Percentiles rank a stretch among this genome's conserved stretches.
phyloP scores from a whole-genome alignment of 2,797 vertebrate genomes.

The Muraenolepis orangiensis region DNA sequence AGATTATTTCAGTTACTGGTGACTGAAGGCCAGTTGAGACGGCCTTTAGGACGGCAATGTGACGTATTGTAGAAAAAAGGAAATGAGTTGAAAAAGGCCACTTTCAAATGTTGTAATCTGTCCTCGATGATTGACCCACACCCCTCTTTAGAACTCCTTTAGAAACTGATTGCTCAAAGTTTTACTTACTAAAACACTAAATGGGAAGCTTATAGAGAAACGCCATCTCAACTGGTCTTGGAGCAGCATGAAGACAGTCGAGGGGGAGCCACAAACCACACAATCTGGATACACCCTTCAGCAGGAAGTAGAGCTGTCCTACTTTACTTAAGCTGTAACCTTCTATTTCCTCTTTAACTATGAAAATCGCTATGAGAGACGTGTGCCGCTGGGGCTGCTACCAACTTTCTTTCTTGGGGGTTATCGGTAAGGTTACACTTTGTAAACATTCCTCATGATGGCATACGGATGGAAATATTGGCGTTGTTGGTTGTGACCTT shows the following conservation, averaged over 20 bases:
- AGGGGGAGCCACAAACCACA: neutral
- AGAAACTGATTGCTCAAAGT: too few relatives aligned
- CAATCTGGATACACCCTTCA: constrained; percentile 36
- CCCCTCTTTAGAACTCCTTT: too few relatives aligned
- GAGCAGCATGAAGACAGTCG: neutral
- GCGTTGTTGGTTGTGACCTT: neutral
- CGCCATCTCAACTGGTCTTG: too few relatives aligned
- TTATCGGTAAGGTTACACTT: constrained; percentile 8
- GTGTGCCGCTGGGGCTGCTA: neutral
- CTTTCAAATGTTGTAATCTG: too few relatives aligned
- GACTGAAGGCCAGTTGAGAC: neutral
- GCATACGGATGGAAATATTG: neutral
- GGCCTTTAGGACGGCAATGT: neutral
- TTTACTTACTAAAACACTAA: too few relatives aligned
- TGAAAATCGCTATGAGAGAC: too few relatives aligned
- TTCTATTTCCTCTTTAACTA: neutral
- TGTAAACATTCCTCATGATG: neutral
- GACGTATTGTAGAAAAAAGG: too few relatives aligned
- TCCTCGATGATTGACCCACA: too few relatives aligned
- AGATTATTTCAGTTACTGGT: neutral
- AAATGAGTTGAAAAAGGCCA: neutral
- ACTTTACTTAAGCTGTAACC: neutral
- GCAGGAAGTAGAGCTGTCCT: constrained; percentile 33
- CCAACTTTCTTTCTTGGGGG: constrained; percentile 27
- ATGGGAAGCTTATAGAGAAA: too few relatives aligned